Percentiles rank a stretch among this genome's conserved stretches.
These are phyloP conservation scores for Nymphalis io DNA, from an alignment of 1,140 invertebrate species.

Conservation along the genomic window DNA sequence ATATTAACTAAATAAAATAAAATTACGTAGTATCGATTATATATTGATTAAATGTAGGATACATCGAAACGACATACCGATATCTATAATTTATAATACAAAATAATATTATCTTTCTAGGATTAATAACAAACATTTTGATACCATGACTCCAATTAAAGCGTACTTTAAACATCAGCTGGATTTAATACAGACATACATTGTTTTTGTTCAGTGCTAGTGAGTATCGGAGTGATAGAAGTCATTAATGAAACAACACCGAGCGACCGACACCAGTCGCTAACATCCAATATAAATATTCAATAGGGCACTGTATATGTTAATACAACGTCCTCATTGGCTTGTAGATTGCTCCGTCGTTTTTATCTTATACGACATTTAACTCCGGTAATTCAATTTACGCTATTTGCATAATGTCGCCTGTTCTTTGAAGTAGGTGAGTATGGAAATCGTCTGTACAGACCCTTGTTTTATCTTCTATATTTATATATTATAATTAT, in stretches of 20 bases:
- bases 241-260: constrained; percentile 71
- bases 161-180: background rate
- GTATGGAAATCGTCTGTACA: constrained; percentile 66
- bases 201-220: background rate
- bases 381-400: constrained; percentile 81
- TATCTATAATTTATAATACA: no score
- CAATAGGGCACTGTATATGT: constrained; percentile 78
- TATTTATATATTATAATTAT: constrained; percentile 30
- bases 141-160: no score
- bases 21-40: no score
- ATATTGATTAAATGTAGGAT: no score
- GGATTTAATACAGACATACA: background rate
- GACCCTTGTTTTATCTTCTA: constrained; percentile 35
- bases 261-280: constrained; percentile 64
- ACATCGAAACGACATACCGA: no score
- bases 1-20: no score
- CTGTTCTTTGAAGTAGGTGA: constrained; percentile 72
- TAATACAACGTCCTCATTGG: constrained; percentile 75
- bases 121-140: no score
- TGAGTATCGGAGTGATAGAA: constrained; percentile 36
- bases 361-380: constrained; percentile 81
- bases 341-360: constrained; percentile 78
- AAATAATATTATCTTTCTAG: no score
- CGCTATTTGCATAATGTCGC: constrained; percentile 78
- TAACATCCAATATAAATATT: constrained; percentile 76